These are phyloP conservation scores for Pantala flavescens DNA, from an alignment of 1,140 invertebrate species.

Conservation along the genomic window DNA sequence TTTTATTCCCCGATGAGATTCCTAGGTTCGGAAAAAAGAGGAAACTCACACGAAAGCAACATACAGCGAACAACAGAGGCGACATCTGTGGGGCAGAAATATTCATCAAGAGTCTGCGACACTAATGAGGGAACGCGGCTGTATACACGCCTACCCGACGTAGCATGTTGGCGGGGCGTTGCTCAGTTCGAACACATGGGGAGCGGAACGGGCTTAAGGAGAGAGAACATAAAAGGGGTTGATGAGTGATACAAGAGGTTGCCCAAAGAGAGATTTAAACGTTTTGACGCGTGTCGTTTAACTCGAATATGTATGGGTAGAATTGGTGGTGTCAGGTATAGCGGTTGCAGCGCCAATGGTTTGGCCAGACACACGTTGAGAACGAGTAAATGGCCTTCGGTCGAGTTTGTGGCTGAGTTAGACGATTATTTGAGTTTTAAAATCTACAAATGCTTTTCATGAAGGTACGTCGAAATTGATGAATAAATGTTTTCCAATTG, in stretches of 20 bases:
- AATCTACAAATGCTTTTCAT: no score
- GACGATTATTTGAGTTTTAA: no score
- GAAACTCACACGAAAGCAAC: not conserved
- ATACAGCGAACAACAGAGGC: not conserved
- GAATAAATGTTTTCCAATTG: no score
- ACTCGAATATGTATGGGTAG: not conserved
- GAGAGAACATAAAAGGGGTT: not conserved
- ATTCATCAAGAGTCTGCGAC: not conserved
- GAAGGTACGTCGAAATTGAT: no score
- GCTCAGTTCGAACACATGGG: no score
- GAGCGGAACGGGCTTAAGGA: not conserved
- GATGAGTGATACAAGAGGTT: not conserved
- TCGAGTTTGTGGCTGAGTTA: no score
- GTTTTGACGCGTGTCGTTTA: not conserved
- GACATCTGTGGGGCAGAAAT: not conserved
- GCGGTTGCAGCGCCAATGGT: no score
- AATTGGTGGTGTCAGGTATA: no score
- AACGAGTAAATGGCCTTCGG: no score
- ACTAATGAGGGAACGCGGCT: not conserved
- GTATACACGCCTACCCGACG: conserved; percentile 6
- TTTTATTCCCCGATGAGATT: not conserved
- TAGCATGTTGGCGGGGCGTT: not conserved
- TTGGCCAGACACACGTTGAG: no score
- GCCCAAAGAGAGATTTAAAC: conserved; percentile 1
- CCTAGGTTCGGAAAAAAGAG: not conserved